Evolutionary conservation across 2,888 invertebrate genomes (phyloP).

Genomic region (Eurytoma californica): DNA sequence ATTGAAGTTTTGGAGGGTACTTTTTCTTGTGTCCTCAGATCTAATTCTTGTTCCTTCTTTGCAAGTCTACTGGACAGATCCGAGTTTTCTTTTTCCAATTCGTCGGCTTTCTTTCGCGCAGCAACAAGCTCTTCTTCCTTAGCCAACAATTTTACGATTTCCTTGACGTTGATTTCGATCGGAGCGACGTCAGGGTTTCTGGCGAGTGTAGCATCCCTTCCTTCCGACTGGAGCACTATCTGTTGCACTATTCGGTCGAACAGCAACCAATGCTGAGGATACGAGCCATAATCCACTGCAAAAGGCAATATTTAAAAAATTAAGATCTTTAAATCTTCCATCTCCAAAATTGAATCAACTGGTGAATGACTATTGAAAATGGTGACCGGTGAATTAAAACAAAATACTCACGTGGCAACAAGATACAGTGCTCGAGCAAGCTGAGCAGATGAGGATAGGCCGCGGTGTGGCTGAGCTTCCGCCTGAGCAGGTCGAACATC

Average conservation of each 20-base stretch:
- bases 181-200: constrained; percentile 91
- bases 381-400: too few species aligned
- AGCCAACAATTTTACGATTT: constrained; percentile 91
- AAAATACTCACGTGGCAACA: constrained; percentile 84
- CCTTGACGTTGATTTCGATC: constrained; percentile 91
- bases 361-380: too few species aligned
- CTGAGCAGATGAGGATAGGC: constrained; percentile 96
- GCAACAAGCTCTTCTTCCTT: constrained; percentile 95
- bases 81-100: constrained; percentile 90
- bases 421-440: constrained; percentile 89
- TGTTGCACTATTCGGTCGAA: constrained; percentile 97
- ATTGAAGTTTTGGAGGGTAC: constrained; percentile 64
- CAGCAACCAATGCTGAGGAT: constrained; percentile 94
- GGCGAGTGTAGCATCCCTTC: constrained; percentile 70
- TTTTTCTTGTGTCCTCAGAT: constrained; percentile 91
- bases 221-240: constrained; percentile 88
- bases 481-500: constrained; percentile 93
- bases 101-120: constrained; percentile 90
- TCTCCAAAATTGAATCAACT: too few species aligned
- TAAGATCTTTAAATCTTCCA: too few species aligned
- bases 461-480: constrained; percentile 92
- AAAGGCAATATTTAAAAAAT: neutral
- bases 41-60: constrained; percentile 94
- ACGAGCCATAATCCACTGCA: constrained; percentile 89
- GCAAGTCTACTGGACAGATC: constrained; percentile 91